Base-by-base conservation (phyloP, 2,888 invertebrate genomes). In the Quadriops clusia region DNA sequence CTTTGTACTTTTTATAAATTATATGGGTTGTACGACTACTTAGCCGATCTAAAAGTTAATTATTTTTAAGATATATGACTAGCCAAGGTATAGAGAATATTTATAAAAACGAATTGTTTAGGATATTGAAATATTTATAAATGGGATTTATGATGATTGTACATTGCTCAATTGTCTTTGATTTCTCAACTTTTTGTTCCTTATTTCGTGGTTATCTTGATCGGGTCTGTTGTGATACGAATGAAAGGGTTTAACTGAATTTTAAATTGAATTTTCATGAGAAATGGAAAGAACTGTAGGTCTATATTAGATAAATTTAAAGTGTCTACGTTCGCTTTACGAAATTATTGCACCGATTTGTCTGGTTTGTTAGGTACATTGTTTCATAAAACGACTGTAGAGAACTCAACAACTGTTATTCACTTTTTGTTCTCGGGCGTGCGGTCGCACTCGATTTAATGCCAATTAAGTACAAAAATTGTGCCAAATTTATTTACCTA, bases 241-340 rank as follows among this genome's bases (percentile, higher is more conserved):
- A 45, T 41, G 40, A 41, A 44, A 42, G 39, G 40, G 34, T 33
- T 33, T 30, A 33, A 39, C 32, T 36, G 45, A 42, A 34, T 37
- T 36, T 37, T 37, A 39, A 37, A 34, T 28, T 38, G 49, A 50
- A 56, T 60, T 60, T 61, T 60, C 61, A 61, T 58, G 52, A 49
- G 46, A 53, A 48, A 58, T 58, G 53, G 54, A 57, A 60, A 57
- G 50, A 57, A 49, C 37, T 38, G 60, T 61, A 61, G 60, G 59
- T 61, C 61, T 61, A 60, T 60, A 61, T 61, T 61, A 60, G 61
- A 61, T 61, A 55, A 55, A 46, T 46, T 50, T 50, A 50, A 25
- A 21, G 23, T 18, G 28, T 28, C 41, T 42, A 42, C 44, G 43
- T 33, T 44, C 44, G 43, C 36, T 43, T 46, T 43, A 39, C 33